Evolutionary conservation across 2,797 vertebrate genomes (phyloP), one percentile per base, ranked within the genome.

Genomic region (Sphaeramia orbicularis): DNA sequence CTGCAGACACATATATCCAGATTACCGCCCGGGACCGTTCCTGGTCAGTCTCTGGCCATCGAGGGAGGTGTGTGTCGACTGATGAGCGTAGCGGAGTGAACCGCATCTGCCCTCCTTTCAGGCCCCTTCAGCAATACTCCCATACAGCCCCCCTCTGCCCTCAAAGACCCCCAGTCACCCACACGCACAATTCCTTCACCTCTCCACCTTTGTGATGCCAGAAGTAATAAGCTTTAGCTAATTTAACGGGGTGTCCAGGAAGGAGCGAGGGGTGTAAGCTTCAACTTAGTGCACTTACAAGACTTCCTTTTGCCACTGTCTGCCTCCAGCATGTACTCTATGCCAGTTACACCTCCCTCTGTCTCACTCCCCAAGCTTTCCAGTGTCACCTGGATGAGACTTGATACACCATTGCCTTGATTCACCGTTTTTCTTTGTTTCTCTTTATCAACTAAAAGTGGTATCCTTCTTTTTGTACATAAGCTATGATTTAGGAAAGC

Each of bases 1-100:
- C 82, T 74, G 51, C 95, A 99, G 98, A 99, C 98, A 70, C 98
- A 98, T 91, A 99, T 99, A 94, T 99, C 98, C 75, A 96, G 98
- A 90, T 94, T 99, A 81, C 98, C 98, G 71, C 96, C 97, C 0
- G 97, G 97, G 59, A 97, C 97, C 0, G 95, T 98, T 83, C 96
- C 97, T n/a, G 98, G 98, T 80, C 97, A 98, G 90, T 99, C 97
- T 0, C 93, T 99, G 89, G 98, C 98, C 42, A 99, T 99, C 36
- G 98, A 99, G 94, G 98, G 98, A 81, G 98, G 98, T 35, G 97
- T 99, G 76, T 99, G 98, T 88, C 94, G 97, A 47, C 92, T 99
- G 83, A 95, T 93, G 81, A 96, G 86, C 65, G 86, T 91, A 1
- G 87, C 82, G 76, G 96, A 94, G 84, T 96, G 90, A 96, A 81